These are phyloP conservation scores for Delia radicum DNA, from an alignment of 1,140 invertebrate species.

Conservation along the genomic window DNA sequence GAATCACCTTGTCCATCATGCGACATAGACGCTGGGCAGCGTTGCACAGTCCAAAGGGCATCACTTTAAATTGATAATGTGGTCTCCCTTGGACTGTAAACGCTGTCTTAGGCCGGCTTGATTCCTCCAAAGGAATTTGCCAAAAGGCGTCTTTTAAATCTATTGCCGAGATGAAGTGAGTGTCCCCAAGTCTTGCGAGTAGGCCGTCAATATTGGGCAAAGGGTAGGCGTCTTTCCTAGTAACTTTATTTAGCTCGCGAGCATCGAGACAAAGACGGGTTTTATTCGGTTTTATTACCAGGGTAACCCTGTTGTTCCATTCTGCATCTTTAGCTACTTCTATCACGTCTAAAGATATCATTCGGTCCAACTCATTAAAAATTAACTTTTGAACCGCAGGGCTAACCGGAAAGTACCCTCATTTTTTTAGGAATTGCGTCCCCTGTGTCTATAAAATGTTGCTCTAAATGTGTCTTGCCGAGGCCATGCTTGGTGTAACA, in stretches of 20 bases:
- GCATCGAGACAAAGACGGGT: neutral
- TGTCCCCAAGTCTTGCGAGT: constrained; percentile 30
- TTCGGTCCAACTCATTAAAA: neutral
- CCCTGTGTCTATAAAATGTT: neutral
- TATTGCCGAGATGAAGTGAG: constrained; percentile 28
- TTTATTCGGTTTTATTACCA: neutral
- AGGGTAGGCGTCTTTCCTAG: constrained; percentile 35
- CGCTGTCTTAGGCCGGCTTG: constrained; percentile 52
- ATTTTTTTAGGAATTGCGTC: neutral
- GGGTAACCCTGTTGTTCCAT: neutral
- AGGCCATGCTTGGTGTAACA: neutral
- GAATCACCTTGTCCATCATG: constrained; percentile 40
- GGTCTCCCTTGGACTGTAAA: constrained; percentile 40
- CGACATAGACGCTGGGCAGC: constrained; percentile 25
- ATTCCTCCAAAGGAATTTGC: constrained; percentile 43
- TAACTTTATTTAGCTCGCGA: neutral
- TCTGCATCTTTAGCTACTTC: neutral
- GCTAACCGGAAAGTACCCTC: neutral
- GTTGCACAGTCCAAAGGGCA: constrained; percentile 37
- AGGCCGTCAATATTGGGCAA: constrained; percentile 36
- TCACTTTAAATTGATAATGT: constrained; percentile 17
- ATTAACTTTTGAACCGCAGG: neutral
- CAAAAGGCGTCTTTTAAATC: constrained; percentile 41
- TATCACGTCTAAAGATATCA: neutral
- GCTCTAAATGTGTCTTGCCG: neutral